Base-by-base conservation (phyloP, 2,113 vertebrate genomes). In the Stegostoma tigrinum region DNA sequence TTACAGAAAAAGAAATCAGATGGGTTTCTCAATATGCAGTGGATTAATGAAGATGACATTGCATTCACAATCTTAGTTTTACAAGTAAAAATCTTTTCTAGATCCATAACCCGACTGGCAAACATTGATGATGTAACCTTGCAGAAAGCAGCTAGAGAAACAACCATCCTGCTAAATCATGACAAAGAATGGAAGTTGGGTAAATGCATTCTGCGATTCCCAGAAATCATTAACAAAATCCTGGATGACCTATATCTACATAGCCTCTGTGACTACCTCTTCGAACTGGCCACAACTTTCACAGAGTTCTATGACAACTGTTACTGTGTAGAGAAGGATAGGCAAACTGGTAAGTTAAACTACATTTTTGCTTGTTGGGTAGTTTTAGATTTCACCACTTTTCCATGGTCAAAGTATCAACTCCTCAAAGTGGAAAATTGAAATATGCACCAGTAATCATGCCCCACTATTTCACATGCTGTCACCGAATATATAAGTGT, bases 301-400 rank as follows among this genome's bases (percentile, higher is more conserved):
- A 99, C 99, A 0, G 99, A 99, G 97, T 99, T 99, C 98, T 99
- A 99, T 0, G 99, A 99, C 97, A 98, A 97, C 98, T 99, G 99
- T 97, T 99, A 99, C 96, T 99, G 99, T 0, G 98, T 99, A 86
- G 99, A 99, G 97, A 99, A 99, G 97, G 99, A 99, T 97, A 97
- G 99, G 3, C 98, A 99, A 96, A 99, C 98, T 2, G 99, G 99
- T 99, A 96, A 72, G 38, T 55, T 27, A 52, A n/a, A 72, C 52
- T 68, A 30, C 12, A 45, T 67, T 55, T 70, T n/a, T 72, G 34
- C 34, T 38, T 14, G 12, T 90, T 61, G 0, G 48, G 48, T 89
- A 30, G 12, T 91, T n/a, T 8, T 61, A 61, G 55, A 61, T 61
- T 61, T 66, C 8, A 66, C 17, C 66, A 66, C 17, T 70, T 23